These are phyloP conservation scores for Toxotes lorentzi DNA, from an alignment of 2,797 vertebrate species.

Conservation along the genomic window DNA sequence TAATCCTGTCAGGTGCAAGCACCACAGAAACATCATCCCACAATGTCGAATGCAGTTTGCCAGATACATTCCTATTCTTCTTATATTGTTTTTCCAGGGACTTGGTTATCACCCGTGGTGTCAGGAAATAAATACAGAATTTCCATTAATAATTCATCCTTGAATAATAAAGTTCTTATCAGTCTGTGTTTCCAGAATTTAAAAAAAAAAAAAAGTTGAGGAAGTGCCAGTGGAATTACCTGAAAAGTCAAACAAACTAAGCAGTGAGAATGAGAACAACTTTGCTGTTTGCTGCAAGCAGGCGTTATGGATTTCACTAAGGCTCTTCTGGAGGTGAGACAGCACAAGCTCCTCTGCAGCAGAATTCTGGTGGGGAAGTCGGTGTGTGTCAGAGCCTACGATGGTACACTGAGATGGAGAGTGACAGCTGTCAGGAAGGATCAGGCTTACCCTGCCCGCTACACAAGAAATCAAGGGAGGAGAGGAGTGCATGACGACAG, in stretches of 20 bases:
- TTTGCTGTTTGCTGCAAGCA: slow-evolving; percentile 29
- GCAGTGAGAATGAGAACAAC: slow-evolving; percentile 43
- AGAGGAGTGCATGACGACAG: slow-evolving; percentile 61
- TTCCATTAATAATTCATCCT: slow-evolving; percentile 28
- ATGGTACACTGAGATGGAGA: slow-evolving; percentile 73
- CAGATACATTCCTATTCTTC: slow-evolving; percentile 21
- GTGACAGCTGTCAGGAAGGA: slow-evolving; percentile 82
- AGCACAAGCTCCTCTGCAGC: slow-evolving; percentile 49
- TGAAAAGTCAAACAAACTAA: slow-evolving; percentile 45
- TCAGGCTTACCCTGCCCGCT: slow-evolving; percentile 74
- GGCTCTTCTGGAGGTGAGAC: slow-evolving; percentile 60
- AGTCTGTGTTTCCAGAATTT: slow-evolving; percentile 10
- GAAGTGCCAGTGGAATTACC: slow-evolving; percentile 22
- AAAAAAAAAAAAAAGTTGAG: background rate
- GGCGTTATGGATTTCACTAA: slow-evolving; percentile 35
- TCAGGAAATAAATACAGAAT: slow-evolving; percentile 34
- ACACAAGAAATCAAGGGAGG: slow-evolving; percentile 67
- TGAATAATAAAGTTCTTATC: slow-evolving; percentile 24
- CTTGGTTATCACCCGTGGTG: slow-evolving; percentile 17
- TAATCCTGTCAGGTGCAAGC: slow-evolving; percentile 66
- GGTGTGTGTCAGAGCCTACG: slow-evolving; percentile 54
- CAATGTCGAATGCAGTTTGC: slow-evolving; percentile 42
- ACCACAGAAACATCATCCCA: slow-evolving; percentile 41
- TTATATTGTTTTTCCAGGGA: slow-evolving; percentile 41
- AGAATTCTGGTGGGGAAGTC: slow-evolving; percentile 56